These are phyloP conservation scores for Tetragonula carbonaria DNA, from an alignment of 2,888 invertebrate genomes.

Conservation along the genomic window DNA sequence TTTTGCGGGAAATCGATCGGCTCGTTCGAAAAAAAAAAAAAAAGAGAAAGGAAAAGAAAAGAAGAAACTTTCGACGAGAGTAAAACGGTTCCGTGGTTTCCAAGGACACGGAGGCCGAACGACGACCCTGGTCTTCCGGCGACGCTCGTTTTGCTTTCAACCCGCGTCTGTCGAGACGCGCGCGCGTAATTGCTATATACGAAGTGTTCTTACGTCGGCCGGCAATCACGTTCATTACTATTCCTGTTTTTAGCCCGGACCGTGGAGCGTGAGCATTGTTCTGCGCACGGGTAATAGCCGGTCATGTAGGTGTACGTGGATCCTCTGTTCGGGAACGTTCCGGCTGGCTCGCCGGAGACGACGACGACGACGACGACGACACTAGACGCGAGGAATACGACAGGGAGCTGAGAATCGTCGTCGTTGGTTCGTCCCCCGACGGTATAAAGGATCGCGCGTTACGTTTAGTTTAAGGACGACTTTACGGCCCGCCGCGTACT, in stretches of 20 bases:
- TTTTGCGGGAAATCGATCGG: too few relatives aligned
- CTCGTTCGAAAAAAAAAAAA: too few relatives aligned
- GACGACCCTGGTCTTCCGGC: constrained; percentile 67
- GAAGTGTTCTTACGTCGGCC: constrained; percentile 51
- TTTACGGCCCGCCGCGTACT: constrained; percentile 47
- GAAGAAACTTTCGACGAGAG: background rate
- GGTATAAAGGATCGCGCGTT: constrained; percentile 39
- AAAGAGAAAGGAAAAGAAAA: background rate
- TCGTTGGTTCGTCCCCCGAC: constrained; percentile 2
- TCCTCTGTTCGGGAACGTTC: constrained; percentile 23
- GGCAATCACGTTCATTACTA: constrained; percentile 63
- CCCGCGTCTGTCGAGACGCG: constrained; percentile 44
- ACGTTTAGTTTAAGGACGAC: constrained; percentile 44
- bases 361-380: background rate
- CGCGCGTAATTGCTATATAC: constrained; percentile 61
- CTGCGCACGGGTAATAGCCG: constrained; percentile 38
- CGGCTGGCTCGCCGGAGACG: background rate
- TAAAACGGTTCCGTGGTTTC: constrained; percentile 41
- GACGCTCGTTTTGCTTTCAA: constrained; percentile 63
- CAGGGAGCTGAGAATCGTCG: constrained; percentile 34
- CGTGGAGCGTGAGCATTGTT: constrained; percentile 52
- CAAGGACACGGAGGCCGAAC: constrained; percentile 63
- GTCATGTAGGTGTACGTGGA: constrained; percentile 58
- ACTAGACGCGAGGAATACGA: constrained; percentile 16
- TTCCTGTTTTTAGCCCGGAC: constrained; percentile 57